Evolutionary conservation across 2,113 vertebrate genomes (phyloP), one percentile per base, ranked within the genome.

Genomic region (Notarius quadriscutis): DNA sequence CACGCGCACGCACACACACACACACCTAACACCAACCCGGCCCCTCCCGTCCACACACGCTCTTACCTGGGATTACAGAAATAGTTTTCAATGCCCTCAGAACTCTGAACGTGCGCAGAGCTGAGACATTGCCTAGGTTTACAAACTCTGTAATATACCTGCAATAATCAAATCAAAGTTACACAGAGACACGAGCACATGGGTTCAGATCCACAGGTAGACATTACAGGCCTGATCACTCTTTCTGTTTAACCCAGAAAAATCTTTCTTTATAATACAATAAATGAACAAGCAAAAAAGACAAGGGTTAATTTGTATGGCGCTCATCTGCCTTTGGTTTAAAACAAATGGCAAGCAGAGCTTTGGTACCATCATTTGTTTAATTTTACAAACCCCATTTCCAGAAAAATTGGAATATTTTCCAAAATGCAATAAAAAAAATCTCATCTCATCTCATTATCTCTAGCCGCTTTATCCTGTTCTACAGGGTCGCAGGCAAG

Each of bases 161-260:
- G 97, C 96, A 97, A 96, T 85, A 96, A 97, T 98, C 96, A 99
- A 97, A 99, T 96, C 97, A 99, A 96, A 99, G 97, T 98, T 97
- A 97, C 96, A 96, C 84, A 88, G 60, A 90, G 83, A 88, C 83
- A 89, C 84, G 85, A 67, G 84, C 51, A 88, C 83, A 79, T 79
- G 17, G 14, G 67, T 65, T 88, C 62, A 88, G 71, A 79, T 85
- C 55, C 71, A 88, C 48, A 94, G 87, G 88, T 25, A 93, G 57
- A 88, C 77, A 77, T 84, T 27, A 81, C 51, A 85, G 77, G 51
- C 2, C 14, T 80, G 57, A 34, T 81, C 55, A 34, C 2, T 48
- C 20, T 53, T 81, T 80, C 57, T 82, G 25, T 50, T 67, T 81
- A 25, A 58, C 11, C 20, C 18, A 41, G n/a, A 53, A 71, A 18